Base-by-base conservation (phyloP, 2,113 vertebrate genomes). In the Halcyon malimbica region DNA sequence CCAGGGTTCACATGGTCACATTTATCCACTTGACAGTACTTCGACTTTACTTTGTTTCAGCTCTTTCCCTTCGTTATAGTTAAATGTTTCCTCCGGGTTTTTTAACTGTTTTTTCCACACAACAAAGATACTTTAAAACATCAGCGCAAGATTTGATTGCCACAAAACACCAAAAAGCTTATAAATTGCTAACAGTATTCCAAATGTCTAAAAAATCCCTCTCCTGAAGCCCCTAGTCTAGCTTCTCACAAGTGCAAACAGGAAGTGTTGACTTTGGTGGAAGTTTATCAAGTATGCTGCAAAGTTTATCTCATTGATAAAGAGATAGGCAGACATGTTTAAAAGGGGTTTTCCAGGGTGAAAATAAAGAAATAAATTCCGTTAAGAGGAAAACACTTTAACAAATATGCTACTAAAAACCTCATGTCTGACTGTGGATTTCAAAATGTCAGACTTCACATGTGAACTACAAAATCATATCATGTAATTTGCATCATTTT, bases 171-270 rank as follows among this genome's bases (percentile, higher is more conserved):
- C 33, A 48, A 46, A 42, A 87, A 6, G 4, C 60, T 75, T 79
- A n/a, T 21, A 82, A 79, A 73, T 64, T 37, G 12, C 50, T 60
- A 60, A 18, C 7, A 57, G 28, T 16, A 77, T 67, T 63, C 16
- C 5, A 53, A 67, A 78, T 2, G 1, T 11, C 31, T 42, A 7
- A 50, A 67, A 78, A 64, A 33, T 26, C 17, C 0, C 0, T 6
- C 6, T 76, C 37, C n/a, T 67, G 31, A 53, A 86, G 7, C 2
- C 19, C 28, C 9, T 14, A 29, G 9, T 48, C 24, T 21, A 9
- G 4, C 14, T 74, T 59, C 56, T 71, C 42, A 39, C 6, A 64
- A 76, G 21, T 14, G 26, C 42, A 68, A 75, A 64, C 12, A 93
- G 24, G 54, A 68, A 29, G 4, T 17, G 5, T 35, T 68, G 46